These are phyloP conservation scores for Halictus ligatus DNA, from an alignment of 2,888 invertebrate genomes.

Conservation along the genomic window DNA sequence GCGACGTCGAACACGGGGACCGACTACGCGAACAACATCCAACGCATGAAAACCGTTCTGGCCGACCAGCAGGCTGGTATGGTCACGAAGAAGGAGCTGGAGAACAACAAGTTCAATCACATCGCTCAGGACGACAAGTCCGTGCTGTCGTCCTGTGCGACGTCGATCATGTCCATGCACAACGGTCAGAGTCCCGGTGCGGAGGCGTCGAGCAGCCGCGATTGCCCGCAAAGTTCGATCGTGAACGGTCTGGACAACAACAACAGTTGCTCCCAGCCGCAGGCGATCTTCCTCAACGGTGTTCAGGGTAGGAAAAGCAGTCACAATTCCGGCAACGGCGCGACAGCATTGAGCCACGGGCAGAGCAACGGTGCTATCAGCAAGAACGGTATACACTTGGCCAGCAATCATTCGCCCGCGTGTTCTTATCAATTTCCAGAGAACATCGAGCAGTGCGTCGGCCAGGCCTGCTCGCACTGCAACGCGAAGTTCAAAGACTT, in stretches of 20 bases:
- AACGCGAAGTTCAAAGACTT: constrained; percentile 71
- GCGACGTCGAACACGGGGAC: constrained; percentile 88
- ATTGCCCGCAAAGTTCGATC: constrained; percentile 62
- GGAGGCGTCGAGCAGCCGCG: constrained; percentile 67
- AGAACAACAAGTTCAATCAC: constrained; percentile 81
- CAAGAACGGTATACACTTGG: constrained; percentile 67
- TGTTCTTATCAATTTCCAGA: constrained; percentile 77
- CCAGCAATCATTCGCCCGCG: constrained; percentile 76
- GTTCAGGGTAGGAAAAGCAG: constrained; percentile 74
- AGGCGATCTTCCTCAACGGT: constrained; percentile 74
- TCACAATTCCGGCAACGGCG: constrained; percentile 62
- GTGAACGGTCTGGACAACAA: constrained; percentile 69
- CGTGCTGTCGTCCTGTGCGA: constrained; percentile 63
- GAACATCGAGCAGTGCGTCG: constrained; percentile 73
- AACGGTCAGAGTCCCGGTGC: constrained; percentile 72
- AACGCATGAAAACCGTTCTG: constrained; percentile 90
- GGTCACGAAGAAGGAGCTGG: constrained; percentile 78
- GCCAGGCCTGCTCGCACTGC: constrained; percentile 67
- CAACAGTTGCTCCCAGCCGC: constrained; percentile 65
- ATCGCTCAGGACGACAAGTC: constrained; percentile 73
- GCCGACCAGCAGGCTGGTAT: constrained; percentile 79
- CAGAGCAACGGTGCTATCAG: constrained; percentile 40
- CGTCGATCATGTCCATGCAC: constrained; percentile 76
- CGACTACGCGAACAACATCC: constrained; percentile 88
- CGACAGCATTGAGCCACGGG: constrained; percentile 29